Percentiles rank a stretch among this genome's conserved stretches.
These are phyloP conservation scores for Drosophila pseudoobscura DNA, from an alignment of 1,140 invertebrate genomes.

Conservation along the genomic window DNA sequence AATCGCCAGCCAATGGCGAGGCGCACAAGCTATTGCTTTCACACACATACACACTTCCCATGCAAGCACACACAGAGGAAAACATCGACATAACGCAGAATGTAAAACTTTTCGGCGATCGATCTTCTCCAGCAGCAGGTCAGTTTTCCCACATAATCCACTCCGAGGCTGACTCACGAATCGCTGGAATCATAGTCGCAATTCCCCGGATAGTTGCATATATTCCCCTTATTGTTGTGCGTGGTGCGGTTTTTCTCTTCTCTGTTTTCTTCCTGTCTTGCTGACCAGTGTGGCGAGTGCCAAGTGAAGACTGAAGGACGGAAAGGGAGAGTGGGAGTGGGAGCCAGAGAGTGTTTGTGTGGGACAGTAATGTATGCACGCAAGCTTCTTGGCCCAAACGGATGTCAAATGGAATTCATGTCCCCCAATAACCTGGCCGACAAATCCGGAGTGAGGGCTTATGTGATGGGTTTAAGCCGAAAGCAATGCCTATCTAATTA, in stretches of 20 bases:
- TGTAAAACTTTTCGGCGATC: no score
- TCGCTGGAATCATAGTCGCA: conserved; percentile 1
- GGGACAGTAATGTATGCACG: conserved; percentile 59
- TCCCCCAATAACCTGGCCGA: no score
- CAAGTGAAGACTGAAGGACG: no score
- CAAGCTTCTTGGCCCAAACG: conserved; percentile 64
- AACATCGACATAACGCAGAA: no score
- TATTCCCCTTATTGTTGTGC: conserved; percentile 4
- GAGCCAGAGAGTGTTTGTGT: no score
- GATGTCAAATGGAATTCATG: conserved; percentile 59
- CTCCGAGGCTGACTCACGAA: conserved; percentile 6
- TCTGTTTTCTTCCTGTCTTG: conserved; percentile 43
- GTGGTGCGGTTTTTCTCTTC: not conserved
- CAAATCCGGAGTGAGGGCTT: no score
- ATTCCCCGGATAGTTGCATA: conserved; percentile 1
- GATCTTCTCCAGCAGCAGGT: conserved; percentile 2
- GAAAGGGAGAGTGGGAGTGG: not conserved
- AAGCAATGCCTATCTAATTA: no score
- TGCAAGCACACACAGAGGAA: no score
- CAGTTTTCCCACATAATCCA: not conserved
- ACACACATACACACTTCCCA: not conserved
- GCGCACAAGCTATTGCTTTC: conserved; percentile 11
- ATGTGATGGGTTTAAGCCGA: not conserved
- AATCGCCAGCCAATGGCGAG: no score
- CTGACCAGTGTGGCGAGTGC: not conserved